Percentiles rank a stretch among this genome's conserved stretches.
Evolutionary conservation across 2,888 invertebrate genomes (phyloP).

Genomic region (Trachelus tabidus): DNA sequence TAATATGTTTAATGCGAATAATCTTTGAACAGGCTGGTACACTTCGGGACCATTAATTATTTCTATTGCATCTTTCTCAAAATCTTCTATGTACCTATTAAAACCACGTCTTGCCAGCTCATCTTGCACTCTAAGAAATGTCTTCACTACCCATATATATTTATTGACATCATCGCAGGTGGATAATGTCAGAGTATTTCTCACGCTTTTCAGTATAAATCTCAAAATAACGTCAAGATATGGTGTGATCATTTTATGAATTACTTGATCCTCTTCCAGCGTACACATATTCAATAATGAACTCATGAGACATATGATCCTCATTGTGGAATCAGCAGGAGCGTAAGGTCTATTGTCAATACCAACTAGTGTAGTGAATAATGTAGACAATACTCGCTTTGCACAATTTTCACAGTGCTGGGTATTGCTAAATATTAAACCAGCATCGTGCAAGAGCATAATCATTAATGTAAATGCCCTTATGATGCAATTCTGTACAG

Average conservation of each 20-base stretch:
- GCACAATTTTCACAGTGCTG: constrained; percentile 24
- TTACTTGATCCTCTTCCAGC: constrained; percentile 13
- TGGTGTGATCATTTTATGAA: constrained; percentile 18
- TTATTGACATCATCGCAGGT: constrained; percentile 30
- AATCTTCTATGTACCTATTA: constrained; percentile 8
- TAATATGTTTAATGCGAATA: constrained; percentile 38
- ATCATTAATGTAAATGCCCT: constrained; percentile 43
- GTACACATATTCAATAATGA: constrained; percentile 25
- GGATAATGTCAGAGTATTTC: constrained; percentile 21
- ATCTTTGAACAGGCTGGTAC: constrained; percentile 24
- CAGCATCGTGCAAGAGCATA: constrained; percentile 43
- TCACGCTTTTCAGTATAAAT: constrained; percentile 34
- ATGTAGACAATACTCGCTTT: constrained; percentile 26
- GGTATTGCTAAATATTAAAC: constrained; percentile 30
- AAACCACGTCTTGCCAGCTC: not conserved
- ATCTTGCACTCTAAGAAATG: not conserved
- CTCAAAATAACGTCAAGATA: constrained; percentile 27
- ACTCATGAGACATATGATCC: constrained; percentile 40
- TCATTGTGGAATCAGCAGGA: constrained; percentile 27
- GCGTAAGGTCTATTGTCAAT: constrained; percentile 50
- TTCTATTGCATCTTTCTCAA: constrained; percentile 17
- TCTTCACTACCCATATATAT: constrained; percentile 20
- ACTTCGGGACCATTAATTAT: constrained; percentile 25
- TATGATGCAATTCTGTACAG: constrained; percentile 20
- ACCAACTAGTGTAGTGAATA: constrained; percentile 36